Conservation (phyloP, 2,797 vertebrate genomes). For the Chaetophractus vellerosus region DNA sequence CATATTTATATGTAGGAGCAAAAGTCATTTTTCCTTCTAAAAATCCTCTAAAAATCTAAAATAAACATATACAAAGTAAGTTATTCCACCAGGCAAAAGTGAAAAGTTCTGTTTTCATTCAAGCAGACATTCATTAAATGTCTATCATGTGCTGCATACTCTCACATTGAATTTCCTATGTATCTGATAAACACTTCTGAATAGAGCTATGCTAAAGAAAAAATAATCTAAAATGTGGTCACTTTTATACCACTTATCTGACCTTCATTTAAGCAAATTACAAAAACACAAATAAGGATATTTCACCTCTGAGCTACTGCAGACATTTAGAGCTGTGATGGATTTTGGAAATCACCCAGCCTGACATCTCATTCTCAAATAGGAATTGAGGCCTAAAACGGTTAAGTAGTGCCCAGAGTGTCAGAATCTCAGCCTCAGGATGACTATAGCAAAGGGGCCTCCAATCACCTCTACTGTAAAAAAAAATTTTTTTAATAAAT, state of each 20-base stretch:
- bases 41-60: slow-evolving; percentile 96
- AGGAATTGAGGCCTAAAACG: neutral
- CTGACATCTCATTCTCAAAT: neutral
- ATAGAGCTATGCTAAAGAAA: neutral
- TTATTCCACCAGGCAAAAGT: slow-evolving; percentile 21
- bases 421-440: neutral
- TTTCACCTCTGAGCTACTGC: neutral
- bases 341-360: neutral
- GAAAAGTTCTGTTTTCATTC: slow-evolving; percentile 6
- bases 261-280: neutral
- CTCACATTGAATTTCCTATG: neutral
- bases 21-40: slow-evolving; percentile 97
- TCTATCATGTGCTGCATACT: neutral
- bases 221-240: neutral
- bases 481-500: neutral
- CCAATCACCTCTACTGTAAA: neutral
- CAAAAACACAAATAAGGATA: slow-evolving; percentile 20
- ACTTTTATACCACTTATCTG: neutral
- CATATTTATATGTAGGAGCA: slow-evolving; percentile 99
- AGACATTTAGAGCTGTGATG: neutral
- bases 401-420: neutral
- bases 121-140: neutral
- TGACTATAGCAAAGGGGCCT: neutral
- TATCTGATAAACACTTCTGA: neutral
- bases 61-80: slow-evolving; percentile 68